A percentile compares a stretch with the other conserved stretches of the same genome.
phyloP scores from a whole-genome alignment of 2,888 invertebrate species.

The Ferrisia virgata region DNA sequence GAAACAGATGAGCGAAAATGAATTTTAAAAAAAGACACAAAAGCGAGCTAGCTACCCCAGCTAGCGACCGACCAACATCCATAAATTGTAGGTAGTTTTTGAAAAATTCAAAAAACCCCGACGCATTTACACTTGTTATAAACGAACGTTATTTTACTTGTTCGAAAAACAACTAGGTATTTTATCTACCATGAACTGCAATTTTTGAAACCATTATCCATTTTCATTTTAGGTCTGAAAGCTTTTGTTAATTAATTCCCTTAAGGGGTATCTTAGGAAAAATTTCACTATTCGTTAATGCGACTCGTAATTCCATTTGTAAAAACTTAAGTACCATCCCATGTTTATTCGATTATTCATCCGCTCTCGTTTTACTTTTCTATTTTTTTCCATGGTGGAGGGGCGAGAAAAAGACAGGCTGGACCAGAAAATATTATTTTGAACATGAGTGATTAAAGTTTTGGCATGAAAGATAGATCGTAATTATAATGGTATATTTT shows the following conservation, averaged over 20 bases:
- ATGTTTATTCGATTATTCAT: slow-evolving; percentile 18
- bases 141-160: not conserved
- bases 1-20: not conserved
- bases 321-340: slow-evolving; percentile 21
- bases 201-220: slow-evolving; percentile 19
- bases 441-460: not conserved
- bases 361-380: not conserved
- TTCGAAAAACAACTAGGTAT: not conserved
- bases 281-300: not conserved
- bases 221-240: slow-evolving; percentile 11
- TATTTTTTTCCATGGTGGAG: not conserved
- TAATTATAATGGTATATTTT: no score
- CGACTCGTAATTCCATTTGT: slow-evolving; percentile 31
- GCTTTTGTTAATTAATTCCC: slow-evolving; percentile 36
- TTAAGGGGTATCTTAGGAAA: slow-evolving; percentile 34
- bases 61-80: not conserved
- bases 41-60: not conserved
- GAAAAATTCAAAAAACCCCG: slow-evolving; percentile 13
- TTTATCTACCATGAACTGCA: not conserved
- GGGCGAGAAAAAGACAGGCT: no score
- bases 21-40: not conserved
- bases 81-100: not conserved
- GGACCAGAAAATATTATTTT: not conserved
- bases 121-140: not conserved
- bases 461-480: no score